Evolutionary conservation across 2,113 vertebrate species (phyloP), one percentile per base, ranked within the genome.

Genomic region (Pyxicephalus adspersus): DNA sequence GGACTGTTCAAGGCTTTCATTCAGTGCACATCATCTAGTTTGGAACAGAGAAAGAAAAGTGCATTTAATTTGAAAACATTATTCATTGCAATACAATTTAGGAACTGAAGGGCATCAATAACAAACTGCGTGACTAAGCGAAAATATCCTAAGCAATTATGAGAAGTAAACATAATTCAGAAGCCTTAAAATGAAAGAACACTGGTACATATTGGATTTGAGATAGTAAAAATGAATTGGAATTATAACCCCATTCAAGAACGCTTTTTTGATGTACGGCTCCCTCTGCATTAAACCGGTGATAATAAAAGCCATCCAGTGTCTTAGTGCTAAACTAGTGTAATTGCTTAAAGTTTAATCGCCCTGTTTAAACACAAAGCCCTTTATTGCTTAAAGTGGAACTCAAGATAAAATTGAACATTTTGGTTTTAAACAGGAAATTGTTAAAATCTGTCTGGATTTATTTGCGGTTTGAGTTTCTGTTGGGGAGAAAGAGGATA

Each of bases 111-210:
- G 22, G 64, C 51, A 58, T 66, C 50, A 77, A 66, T 57, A 34
- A 66, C 61, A 64, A 78, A 67, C 63, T 19, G 61, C 57, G 51
- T 66, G 76, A 78, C 76, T 78, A 78, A 78, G 64, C 76, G 68
- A 64, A 78, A 79, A 79, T 79, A 64, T 60, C 64, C 68, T 68
- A 60, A 26, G 22, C 51, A 79, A 79, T 68, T 78, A 38, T 55
- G n/a, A 65, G 26, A 25, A 57, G 28, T 50, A 67, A 78, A 68
- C 22, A 78, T 66, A 66, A 66, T 66, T 64, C 51, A 23, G 3
- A 58, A 58, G 52, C 58, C 29, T 58, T 68, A 29, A 67, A 78
- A 68, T 20, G 20, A 67, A 68, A 78, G 76, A 23, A 54, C 51
- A 22, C 6, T 7, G 51, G 51, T 20, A 15, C 54, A 57, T 29